Conservation (phyloP, 1,140 invertebrate species). For the Listronotus oregonensis region DNA sequence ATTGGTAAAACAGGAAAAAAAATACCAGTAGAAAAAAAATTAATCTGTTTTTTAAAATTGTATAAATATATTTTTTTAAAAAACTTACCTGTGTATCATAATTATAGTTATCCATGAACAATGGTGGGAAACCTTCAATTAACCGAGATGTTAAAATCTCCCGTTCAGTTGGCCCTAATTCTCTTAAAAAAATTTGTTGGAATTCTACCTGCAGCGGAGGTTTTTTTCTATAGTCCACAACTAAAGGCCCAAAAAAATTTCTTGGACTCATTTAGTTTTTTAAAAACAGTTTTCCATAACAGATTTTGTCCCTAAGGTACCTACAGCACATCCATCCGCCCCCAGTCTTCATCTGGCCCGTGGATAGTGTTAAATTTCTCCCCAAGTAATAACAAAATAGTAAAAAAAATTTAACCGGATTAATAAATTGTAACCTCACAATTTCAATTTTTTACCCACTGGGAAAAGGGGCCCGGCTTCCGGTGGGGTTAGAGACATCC, state of each 20-base stretch:
- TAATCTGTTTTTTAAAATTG: neutral
- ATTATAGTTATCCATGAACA: constrained; percentile 79
- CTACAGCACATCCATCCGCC: constrained; percentile 85
- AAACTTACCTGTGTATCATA: constrained; percentile 79
- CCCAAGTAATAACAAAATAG: constrained; percentile 51
- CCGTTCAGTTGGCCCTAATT: constrained; percentile 82
- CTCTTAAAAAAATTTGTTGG: constrained; percentile 94
- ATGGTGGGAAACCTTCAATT: constrained; percentile 89
- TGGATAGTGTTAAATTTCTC: constrained; percentile 67
- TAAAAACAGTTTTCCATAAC: constrained; percentile 91
- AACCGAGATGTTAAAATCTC: constrained; percentile 92
- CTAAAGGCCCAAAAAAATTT: constrained; percentile 83
- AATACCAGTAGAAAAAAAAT: neutral
- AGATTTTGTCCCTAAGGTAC: constrained; percentile 81
- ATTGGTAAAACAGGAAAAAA: no score
- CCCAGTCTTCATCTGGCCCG: constrained; percentile 83
- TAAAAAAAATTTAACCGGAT: no score
- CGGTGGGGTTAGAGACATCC: no score
- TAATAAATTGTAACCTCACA: no score
- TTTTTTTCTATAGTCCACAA: constrained; percentile 94
- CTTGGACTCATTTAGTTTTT: constrained; percentile 67
- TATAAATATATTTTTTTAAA: neutral
- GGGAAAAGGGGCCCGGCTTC: no score
- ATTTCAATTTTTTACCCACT: no score
- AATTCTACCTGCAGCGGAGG: constrained; percentile 93